phyloP scores from a whole-genome alignment of 1,140 invertebrate genomes.

The Melanaphis sacchari region DNA sequence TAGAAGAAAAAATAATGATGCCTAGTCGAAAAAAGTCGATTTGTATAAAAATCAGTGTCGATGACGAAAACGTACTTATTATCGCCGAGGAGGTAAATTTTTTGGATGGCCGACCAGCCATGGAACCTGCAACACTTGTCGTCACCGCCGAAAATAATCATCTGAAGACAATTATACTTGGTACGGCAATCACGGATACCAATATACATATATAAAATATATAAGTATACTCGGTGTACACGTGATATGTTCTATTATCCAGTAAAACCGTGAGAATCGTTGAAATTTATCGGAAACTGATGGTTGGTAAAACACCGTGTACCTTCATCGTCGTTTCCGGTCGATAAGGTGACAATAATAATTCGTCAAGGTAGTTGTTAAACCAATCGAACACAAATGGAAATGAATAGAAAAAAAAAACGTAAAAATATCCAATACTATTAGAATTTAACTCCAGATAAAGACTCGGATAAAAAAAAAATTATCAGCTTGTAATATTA shows the following conservation, averaged over 20 bases:
- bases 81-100: neutral
- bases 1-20: neutral
- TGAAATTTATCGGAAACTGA: neutral
- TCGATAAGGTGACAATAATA: slow-evolving; percentile 14
- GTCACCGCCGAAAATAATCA: neutral
- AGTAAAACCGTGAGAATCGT: slow-evolving; percentile 11
- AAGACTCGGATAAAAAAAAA: neutral
- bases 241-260: neutral
- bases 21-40: neutral
- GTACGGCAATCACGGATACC: neutral
- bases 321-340: neutral
- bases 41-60: neutral
- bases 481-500: neutral
- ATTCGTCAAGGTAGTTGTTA: neutral
- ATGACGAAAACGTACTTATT: neutral
- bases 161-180: neutral
- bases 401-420: neutral
- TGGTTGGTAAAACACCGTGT: neutral
- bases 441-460: neutral
- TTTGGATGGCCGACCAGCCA: neutral
- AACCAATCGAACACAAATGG: neutral
- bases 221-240: neutral
- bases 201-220: neutral
- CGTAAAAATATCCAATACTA: neutral
- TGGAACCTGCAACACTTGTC: neutral